Base-by-base conservation (phyloP, 1,140 invertebrate genomes). In the Lasioglossum albipes region DNA sequence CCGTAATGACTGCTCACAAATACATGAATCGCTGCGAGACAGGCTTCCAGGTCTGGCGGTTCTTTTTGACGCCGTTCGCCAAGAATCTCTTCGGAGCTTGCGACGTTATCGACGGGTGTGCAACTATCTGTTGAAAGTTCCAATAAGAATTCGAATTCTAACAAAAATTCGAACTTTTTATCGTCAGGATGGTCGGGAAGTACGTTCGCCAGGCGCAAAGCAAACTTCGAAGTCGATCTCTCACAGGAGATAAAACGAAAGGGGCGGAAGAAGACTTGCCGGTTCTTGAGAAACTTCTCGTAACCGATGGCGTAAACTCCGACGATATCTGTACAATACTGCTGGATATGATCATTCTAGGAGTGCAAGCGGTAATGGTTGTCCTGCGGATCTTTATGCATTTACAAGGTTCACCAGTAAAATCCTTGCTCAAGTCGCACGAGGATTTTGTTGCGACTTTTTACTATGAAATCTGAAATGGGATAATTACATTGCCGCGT, bases 11-110 rank as follows among this genome's bases (percentile, higher is more conserved):
- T 27, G 94, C 96, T 0, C 95, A 96, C 65, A 92, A 94, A 2
- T 94, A 95, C 5, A 94, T 96, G 78, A 93, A 94, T 65, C 92
- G 94, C 75, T 95, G 96, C 73, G 96, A 96, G 86, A 92, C 91
- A 36, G 95, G 95, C 3, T 91, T 95, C 75, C 95, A 95, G 54
- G 81, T 95, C 13, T 97, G 96, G 96, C 95, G 96, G 89, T 93
- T 95, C n/a, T 91, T 95, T 36, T 87, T 94, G 7, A 96, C 96
- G 0, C 94, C 94, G 0, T 91, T 94, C 27, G 95, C 94, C 91
- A 94, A 92, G 78, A 94, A 93, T 59, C 89, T 96, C 0, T 94
- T 94, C 57, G 92, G 93, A 81, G 91, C 95, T 66, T 95, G 95
- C 77, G 94, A 95, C 77, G 90, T 90, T 64, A 93, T 96, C 61